Conservation (phyloP, 2,888 invertebrate genomes). For the Odontocerum albicorne region DNA sequence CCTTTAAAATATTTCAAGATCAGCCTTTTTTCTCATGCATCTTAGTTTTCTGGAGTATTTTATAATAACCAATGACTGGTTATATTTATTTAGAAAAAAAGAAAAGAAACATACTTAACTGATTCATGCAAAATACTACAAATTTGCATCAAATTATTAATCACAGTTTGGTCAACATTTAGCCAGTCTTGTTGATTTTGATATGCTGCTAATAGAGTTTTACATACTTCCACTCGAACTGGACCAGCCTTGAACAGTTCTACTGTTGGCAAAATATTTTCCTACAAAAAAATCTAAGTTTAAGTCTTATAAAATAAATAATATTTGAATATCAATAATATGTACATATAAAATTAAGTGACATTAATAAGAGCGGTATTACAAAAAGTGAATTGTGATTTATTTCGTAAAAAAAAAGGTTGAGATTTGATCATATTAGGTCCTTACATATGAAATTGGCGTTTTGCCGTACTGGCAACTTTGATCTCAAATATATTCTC, state of each 20-base stretch:
- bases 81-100: background rate
- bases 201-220: constrained; percentile 72
- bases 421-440: too few species aligned
- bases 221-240: constrained; percentile 81
- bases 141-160: constrained; percentile 85
- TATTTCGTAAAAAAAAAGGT: too few species aligned
- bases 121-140: constrained; percentile 91
- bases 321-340: background rate
- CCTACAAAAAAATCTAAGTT: constrained; percentile 52
- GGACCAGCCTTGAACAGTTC: constrained; percentile 88
- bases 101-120: constrained; percentile 70
- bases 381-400: too few species aligned
- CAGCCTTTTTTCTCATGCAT: too few species aligned
- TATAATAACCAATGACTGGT: too few species aligned
- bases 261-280: constrained; percentile 86
- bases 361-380: too few species aligned
- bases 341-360: too few species aligned
- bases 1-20: too few species aligned
- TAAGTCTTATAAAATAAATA: background rate
- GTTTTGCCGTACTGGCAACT: too few species aligned
- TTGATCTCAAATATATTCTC: too few species aligned
- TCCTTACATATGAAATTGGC: too few species aligned
- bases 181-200: constrained; percentile 49
- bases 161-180: constrained; percentile 83
- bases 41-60: too few species aligned